Evolutionary conservation across 2,888 invertebrate genomes (phyloP).

Genomic region (Cantharis rustica): DNA sequence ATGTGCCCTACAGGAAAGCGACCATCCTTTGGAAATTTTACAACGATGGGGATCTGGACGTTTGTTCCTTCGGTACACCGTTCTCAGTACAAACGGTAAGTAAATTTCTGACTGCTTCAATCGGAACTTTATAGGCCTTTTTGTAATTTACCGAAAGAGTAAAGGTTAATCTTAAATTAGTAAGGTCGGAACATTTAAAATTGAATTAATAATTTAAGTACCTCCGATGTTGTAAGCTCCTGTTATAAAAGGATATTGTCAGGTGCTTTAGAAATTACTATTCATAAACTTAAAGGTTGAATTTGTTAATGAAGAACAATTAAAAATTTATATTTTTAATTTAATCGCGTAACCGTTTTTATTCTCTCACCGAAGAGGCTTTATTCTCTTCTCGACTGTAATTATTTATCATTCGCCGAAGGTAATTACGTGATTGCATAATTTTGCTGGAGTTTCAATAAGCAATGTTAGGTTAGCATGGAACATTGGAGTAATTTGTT

Average conservation of each 20-base stretch:
- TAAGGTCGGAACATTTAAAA: neutral
- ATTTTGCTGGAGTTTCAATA: neutral
- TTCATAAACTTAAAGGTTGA: neutral
- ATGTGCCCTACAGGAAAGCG: constrained; percentile 63
- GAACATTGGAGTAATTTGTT: neutral
- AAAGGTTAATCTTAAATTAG: neutral
- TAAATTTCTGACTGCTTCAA: constrained; percentile 3
- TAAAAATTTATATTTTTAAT: neutral
- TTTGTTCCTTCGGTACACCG: constrained; percentile 64
- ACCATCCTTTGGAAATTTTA: constrained; percentile 67
- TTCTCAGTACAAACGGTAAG: constrained; percentile 51
- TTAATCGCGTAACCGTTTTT: neutral
- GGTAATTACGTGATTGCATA: neutral
- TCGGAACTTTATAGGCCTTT: no score
- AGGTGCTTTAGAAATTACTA: neutral
- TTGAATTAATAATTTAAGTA: neutral
- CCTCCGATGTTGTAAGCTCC: neutral
- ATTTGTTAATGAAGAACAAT: neutral
- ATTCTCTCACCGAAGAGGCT: neutral
- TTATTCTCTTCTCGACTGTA: neutral
- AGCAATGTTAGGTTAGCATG: neutral
- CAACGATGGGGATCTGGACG: constrained; percentile 63
- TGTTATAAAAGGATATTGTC: neutral
- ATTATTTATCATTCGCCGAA: neutral
- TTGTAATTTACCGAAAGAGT: neutral